Percentiles rank a stretch among this genome's conserved stretches.
phyloP scores from a whole-genome alignment of 1,140 invertebrate genomes.

The Aleiodes sp. region DNA sequence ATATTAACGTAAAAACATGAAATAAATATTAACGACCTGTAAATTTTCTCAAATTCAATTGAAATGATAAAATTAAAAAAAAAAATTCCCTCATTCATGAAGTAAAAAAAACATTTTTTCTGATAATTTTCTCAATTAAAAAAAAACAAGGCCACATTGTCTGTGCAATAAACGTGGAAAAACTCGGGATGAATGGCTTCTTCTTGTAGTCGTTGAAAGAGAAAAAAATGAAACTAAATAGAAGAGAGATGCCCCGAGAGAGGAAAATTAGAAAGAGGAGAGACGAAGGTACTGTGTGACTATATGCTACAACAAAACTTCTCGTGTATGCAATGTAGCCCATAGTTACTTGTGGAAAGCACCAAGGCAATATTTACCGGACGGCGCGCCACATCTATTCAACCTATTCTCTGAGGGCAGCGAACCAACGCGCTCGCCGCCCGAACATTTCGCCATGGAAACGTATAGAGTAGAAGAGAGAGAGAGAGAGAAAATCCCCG shows the following conservation, averaged over 20 bases:
- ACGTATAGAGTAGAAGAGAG: too few relatives aligned
- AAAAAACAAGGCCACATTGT: neutral
- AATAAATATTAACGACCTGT: too few relatives aligned
- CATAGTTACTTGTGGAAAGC: neutral
- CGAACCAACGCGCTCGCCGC: neutral
- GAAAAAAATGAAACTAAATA: neutral
- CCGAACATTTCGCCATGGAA: neutral
- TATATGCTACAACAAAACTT: neutral
- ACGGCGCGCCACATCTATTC: neutral
- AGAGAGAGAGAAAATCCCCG: too few relatives aligned
- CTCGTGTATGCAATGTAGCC: neutral
- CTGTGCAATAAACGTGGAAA: neutral
- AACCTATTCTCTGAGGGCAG: conserved; percentile 14
- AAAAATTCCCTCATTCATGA: too few relatives aligned
- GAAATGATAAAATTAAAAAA: too few relatives aligned
- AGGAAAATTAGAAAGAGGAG: neutral
- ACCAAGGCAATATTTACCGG: conserved; percentile 7
- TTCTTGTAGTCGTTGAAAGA: neutral
- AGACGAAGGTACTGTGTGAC: neutral
- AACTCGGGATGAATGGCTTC: neutral
- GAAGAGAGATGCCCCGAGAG: neutral
- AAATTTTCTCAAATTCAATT: too few relatives aligned
- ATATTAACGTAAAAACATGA: too few relatives aligned
- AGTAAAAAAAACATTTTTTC: too few relatives aligned
- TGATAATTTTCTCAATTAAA: neutral